Conservation (phyloP, 2,888 invertebrate species). For the Argyresthia goedartella region DNA sequence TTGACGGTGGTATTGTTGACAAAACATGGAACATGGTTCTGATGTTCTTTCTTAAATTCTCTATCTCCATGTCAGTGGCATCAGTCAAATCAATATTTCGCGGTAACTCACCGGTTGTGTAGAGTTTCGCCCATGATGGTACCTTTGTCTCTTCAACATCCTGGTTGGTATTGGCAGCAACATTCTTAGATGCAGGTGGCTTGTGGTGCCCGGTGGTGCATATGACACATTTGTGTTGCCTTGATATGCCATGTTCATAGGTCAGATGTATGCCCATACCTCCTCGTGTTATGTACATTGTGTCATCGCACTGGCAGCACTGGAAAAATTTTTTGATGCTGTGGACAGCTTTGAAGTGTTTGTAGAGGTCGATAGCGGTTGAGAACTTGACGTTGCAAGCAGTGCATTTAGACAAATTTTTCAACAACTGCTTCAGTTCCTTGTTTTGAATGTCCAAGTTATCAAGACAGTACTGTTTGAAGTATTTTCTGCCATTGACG, state of each 20-base stretch:
- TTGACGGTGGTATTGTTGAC: constrained; percentile 1
- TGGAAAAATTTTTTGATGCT: neutral
- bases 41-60: constrained; percentile 1
- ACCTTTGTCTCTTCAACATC: neutral
- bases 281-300: neutral
- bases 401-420: neutral
- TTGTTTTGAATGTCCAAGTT: neutral
- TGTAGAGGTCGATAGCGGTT: neutral
- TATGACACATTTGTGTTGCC: neutral
- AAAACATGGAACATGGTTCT: constrained; percentile 1
- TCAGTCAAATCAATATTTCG: neutral
- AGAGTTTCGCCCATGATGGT: neutral
- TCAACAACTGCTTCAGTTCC: neutral
- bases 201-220: neutral
- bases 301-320: constrained; percentile 3
- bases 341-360: constrained; percentile 1
- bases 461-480: neutral
- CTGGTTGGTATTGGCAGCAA: neutral
- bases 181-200: neutral
- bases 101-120: neutral
- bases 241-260: neutral
- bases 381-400: neutral
- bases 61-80: neutral
- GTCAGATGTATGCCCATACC: constrained; percentile 1
- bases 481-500: neutral